Evolutionary conservation across 2,888 invertebrate genomes (phyloP).

Genomic region (Eucera pruinosa): DNA sequence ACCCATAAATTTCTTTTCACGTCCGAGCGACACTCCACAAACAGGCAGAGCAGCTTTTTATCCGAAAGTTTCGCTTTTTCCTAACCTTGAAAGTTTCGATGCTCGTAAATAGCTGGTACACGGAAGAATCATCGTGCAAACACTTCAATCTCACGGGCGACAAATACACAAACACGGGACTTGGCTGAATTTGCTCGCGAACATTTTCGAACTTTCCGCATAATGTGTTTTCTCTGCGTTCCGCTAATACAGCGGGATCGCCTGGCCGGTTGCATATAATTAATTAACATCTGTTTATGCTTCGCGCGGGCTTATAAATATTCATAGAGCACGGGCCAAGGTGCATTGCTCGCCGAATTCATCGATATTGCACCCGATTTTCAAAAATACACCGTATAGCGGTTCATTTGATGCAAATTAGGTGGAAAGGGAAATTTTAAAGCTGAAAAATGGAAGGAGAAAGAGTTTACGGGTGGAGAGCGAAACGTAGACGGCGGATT

Average conservation of each 20-base stretch:
- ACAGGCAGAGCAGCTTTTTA: slow-evolving; percentile 6
- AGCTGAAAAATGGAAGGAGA: no score
- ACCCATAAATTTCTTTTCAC: slow-evolving; percentile 13
- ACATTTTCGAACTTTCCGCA: slow-evolving; percentile 42
- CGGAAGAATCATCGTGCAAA: slow-evolving; percentile 20
- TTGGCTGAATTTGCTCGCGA: slow-evolving; percentile 22
- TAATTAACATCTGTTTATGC: slow-evolving; percentile 70
- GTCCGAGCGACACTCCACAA: neutral
- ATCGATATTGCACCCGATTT: slow-evolving; percentile 7
- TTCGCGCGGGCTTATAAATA: slow-evolving; percentile 64
- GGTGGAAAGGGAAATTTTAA: no score
- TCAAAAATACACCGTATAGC: neutral
- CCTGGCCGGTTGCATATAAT: slow-evolving; percentile 52
- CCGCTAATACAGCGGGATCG: slow-evolving; percentile 36
- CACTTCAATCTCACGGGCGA: slow-evolving; percentile 22
- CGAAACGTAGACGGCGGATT: no score
- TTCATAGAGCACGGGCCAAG: slow-evolving; percentile 54
- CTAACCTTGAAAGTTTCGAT: slow-evolving; percentile 29
- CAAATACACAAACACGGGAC: slow-evolving; percentile 39
- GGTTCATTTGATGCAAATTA: no score
- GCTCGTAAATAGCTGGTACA: slow-evolving; percentile 18
- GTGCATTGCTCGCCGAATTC: neutral
- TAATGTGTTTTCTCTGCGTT: slow-evolving; percentile 44
- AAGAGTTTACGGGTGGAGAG: no score
- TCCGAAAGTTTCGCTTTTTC: slow-evolving; percentile 21